Conservation (phyloP, 2,888 invertebrate genomes). For the Xiphydria camelus region DNA sequence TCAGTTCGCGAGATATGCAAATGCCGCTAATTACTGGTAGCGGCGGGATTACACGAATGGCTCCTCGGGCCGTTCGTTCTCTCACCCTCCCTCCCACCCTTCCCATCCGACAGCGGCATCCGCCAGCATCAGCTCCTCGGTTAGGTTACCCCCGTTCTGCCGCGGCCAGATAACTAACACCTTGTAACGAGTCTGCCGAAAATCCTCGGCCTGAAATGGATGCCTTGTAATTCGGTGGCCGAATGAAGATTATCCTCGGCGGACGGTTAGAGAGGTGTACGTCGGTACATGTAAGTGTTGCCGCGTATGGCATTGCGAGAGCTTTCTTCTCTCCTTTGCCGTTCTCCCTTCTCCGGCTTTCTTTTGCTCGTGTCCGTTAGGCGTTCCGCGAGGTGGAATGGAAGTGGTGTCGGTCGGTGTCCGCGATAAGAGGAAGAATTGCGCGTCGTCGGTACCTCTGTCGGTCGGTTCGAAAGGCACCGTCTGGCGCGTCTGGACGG, state of each 20-base stretch:
- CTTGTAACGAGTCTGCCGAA: slow-evolving; percentile 27
- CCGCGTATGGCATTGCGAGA: no score
- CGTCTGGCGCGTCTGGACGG: no score
- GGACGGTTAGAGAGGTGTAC: no score
- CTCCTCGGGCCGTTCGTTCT: slow-evolving; percentile 31
- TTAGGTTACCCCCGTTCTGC: slow-evolving; percentile 14
- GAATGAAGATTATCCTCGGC: slow-evolving; percentile 22
- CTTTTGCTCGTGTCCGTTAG: no score
- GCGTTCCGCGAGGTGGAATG: no score
- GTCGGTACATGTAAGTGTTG: no score
- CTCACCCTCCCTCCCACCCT: slow-evolving; percentile 11
- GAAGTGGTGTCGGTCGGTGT: no score
- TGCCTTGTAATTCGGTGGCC: slow-evolving; percentile 16
- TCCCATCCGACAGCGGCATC: slow-evolving; percentile 8
- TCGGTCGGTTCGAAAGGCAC: no score
- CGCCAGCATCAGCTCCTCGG: slow-evolving; percentile 5
- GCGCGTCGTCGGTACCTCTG: no score
- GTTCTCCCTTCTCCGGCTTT: no score
- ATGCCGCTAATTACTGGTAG: slow-evolving; percentile 53
- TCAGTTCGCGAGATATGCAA: slow-evolving; percentile 51
- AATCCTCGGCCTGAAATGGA: slow-evolving; percentile 13
- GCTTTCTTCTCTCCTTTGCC: no score
- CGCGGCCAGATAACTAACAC: slow-evolving; percentile 34
- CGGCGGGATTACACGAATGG: slow-evolving; percentile 44
- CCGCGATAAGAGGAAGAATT: no score